Percentiles rank a stretch among this genome's conserved stretches.
phyloP scores from a whole-genome alignment of 2,888 invertebrate genomes.

The Chalcis sispes region DNA sequence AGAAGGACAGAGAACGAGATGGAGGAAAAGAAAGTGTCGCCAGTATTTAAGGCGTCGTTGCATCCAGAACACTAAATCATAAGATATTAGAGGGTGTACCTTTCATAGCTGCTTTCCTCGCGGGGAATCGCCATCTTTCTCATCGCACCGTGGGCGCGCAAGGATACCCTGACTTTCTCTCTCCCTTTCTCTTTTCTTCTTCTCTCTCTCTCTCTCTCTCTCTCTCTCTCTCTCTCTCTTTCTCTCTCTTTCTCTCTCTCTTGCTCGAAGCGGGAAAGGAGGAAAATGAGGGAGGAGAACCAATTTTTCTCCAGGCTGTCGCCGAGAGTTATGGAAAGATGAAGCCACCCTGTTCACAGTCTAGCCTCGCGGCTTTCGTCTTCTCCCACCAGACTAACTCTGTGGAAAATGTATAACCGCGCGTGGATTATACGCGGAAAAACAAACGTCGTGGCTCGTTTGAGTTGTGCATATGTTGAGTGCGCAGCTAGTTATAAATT shows the following conservation, averaged over 20 bases:
- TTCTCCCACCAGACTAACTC: no score
- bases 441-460: not conserved
- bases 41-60: constrained; percentile 69
- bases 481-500: no score
- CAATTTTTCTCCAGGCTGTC: constrained; percentile 74
- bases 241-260: no score
- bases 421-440: not conserved
- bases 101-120: constrained; percentile 34
- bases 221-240: no score
- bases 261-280: not conserved
- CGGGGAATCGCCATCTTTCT: constrained; percentile 39
- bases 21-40: constrained; percentile 35
- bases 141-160: not conserved
- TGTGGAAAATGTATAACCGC: not conserved
- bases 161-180: constrained; percentile 36
- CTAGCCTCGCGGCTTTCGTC: no score
- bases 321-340: constrained; percentile 71
- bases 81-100: constrained; percentile 72
- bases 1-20: constrained; percentile 3
- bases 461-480: not conserved
- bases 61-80: constrained; percentile 73
- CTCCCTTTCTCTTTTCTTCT: no score
- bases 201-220: no score
- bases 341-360: constrained; percentile 62
- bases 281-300: constrained; percentile 60